Conservation (phyloP, 2,888 invertebrate species). For the Cheilosia urbana region DNA sequence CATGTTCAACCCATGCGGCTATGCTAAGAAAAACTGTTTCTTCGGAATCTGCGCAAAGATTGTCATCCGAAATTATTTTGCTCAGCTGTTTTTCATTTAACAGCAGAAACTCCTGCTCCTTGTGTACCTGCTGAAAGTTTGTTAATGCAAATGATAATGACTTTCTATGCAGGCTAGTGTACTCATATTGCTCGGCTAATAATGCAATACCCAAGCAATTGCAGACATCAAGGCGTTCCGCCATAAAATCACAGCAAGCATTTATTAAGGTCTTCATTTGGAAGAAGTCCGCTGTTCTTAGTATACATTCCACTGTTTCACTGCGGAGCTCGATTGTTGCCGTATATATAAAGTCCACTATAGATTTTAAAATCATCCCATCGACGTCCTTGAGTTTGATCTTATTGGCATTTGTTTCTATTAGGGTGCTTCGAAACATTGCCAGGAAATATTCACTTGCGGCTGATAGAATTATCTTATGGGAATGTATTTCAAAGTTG, state of each 20-base stretch:
- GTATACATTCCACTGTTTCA: constrained; percentile 6
- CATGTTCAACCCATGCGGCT: not conserved
- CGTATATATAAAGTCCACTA: constrained; percentile 5
- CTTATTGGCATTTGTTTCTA: constrained; percentile 1
- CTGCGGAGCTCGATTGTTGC: not conserved
- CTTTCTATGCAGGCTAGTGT: not conserved
- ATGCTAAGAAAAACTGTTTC: not conserved
- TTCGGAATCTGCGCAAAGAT: not conserved
- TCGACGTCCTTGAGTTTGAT: constrained; percentile 1
- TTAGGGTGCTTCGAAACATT: constrained; percentile 16
- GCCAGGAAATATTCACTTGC: constrained; percentile 25
- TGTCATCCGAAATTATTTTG: not conserved
- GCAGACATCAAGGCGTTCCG: not conserved
- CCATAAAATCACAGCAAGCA: constrained; percentile 25
- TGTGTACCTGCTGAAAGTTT: not conserved
- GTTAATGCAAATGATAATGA: not conserved
- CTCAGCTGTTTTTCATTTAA: not conserved
- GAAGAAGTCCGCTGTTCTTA: constrained; percentile 22
- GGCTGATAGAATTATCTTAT: constrained; percentile 24
- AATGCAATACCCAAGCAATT: constrained; percentile 11
- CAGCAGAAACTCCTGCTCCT: not conserved
- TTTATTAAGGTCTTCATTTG: not conserved
- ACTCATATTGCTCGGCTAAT: constrained; percentile 11
- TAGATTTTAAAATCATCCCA: not conserved
- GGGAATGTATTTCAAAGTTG: not conserved